phyloP scores from a whole-genome alignment of 2,888 invertebrate genomes.

The Molorchus minor region DNA sequence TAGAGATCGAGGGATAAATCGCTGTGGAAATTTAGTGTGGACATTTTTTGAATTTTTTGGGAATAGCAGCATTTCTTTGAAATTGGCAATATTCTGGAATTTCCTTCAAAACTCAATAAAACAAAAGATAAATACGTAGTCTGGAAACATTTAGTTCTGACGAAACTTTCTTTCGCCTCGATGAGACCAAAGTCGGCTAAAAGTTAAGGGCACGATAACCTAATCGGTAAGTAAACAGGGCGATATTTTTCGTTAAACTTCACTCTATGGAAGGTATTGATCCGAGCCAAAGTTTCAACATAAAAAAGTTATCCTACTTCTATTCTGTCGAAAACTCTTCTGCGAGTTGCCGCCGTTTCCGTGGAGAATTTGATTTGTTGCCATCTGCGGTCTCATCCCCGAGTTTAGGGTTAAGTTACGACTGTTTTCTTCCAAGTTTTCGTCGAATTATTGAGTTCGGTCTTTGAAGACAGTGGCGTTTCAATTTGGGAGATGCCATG shows the following conservation, averaged over 20 bases:
- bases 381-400: constrained; percentile 21
- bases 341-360: constrained; percentile 5
- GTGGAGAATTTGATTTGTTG: constrained; percentile 23
- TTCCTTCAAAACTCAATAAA: no score
- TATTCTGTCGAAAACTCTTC: constrained; percentile 10
- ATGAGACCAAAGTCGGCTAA: constrained; percentile 18
- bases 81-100: no score
- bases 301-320: constrained; percentile 23
- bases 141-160: no score
- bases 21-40: no score
- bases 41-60: no score
- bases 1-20: no score
- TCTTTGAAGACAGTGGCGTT: background rate
- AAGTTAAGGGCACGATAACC: constrained; percentile 18
- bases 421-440: constrained; percentile 6
- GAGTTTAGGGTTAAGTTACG: constrained; percentile 17
- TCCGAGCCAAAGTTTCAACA: constrained; percentile 18
- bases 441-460: background rate
- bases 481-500: no score
- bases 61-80: no score
- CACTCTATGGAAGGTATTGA: constrained; percentile 25
- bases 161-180: background rate
- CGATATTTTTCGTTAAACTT: constrained; percentile 27
- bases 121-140: no score
- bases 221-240: constrained; percentile 28